Conservation (phyloP, 2,888 invertebrate species). For the Protula sp. region DNA sequence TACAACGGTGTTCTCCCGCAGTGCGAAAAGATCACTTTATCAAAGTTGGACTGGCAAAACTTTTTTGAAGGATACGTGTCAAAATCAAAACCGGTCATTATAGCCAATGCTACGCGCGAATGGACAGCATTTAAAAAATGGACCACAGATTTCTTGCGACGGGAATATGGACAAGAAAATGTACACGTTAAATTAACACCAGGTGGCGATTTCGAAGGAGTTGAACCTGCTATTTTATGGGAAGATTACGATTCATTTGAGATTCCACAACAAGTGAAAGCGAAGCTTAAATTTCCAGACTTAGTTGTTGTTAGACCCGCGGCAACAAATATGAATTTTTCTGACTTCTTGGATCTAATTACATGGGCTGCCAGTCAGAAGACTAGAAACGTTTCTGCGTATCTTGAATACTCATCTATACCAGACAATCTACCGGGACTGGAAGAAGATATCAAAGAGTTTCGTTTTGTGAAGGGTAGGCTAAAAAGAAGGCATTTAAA, state of each 20-base stretch:
- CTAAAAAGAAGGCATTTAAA: conserved; percentile 36
- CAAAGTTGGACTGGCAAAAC: conserved; percentile 25
- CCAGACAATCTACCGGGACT: conserved; percentile 37
- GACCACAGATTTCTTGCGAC: conserved; percentile 36
- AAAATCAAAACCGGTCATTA: conserved; percentile 43
- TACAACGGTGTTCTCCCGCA: too few species aligned
- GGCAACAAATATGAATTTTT: conserved; percentile 38
- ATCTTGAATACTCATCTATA: conserved; percentile 50
- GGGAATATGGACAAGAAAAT: conserved; percentile 29
- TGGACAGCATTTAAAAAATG: conserved; percentile 45
- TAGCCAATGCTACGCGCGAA: conserved; percentile 30
- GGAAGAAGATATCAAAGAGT: conserved; percentile 35
- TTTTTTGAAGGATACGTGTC: conserved; percentile 42
- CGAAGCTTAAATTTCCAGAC: conserved; percentile 40
- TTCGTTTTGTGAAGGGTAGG: conserved; percentile 32
- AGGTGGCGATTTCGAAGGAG: conserved; percentile 45
- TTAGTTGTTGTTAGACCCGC: conserved; percentile 49
- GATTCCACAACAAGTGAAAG: conserved; percentile 35
- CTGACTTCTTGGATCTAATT: conserved; percentile 42
- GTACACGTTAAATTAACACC: conserved; percentile 47
- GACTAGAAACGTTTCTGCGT: conserved; percentile 39
- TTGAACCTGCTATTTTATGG: conserved; percentile 40
- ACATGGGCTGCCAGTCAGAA: conserved; percentile 26
- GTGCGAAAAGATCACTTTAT: conserved; percentile 12
- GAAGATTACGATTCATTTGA: conserved; percentile 32